Evolutionary conservation across 2,888 invertebrate genomes (phyloP), one percentile per base, ranked within the genome.

Genomic region (Athripsodes cinereus): DNA sequence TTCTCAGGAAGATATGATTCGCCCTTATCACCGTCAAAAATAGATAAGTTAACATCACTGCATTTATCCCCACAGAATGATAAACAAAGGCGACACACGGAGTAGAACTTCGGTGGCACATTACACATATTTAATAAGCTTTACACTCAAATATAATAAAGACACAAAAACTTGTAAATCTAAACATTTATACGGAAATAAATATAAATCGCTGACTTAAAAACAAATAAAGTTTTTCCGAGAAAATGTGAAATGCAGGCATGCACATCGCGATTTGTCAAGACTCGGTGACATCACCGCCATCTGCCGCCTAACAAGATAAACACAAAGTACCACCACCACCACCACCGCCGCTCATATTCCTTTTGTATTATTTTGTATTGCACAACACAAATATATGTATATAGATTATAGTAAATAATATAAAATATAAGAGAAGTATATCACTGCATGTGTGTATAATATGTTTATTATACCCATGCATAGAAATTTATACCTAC

Each of bases 71-170:
- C 83, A 80, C 81, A 81, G 74, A 83, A 82, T 80, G 90, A 89
- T 85, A 92, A 87, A 86, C 91, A 92, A 85, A 92, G 87, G 81
- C 91, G 90, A 88, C 91, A 91, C 82, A 92, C 87, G 85, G 89
- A 89, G 84, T 89, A 89, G 83, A 90, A 91, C 85, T 90, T 91
- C 83, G 87, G 86, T 85, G 90, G 90, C 85, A 91, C 87, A 84
- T 86, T 86, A 86, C 87, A 89, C 90, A 90, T 90, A 85, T 86
- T 88, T 87, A 80, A 78, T 76, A 75, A 74, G 74, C 79, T 77
- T 66, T 66, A 68, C 40, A 40, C 40, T 40, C 40, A 13, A 40
- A 40, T 40, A 40, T 40, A 40, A 40, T 40, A 40, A n/a, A n/a
- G 13, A 40, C 16, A 40, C 40, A 13, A 40, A 40, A 40, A 40